These are phyloP conservation scores for Hemitrygon akajei DNA, from an alignment of 2,797 vertebrate genomes.

Conservation along the genomic window DNA sequence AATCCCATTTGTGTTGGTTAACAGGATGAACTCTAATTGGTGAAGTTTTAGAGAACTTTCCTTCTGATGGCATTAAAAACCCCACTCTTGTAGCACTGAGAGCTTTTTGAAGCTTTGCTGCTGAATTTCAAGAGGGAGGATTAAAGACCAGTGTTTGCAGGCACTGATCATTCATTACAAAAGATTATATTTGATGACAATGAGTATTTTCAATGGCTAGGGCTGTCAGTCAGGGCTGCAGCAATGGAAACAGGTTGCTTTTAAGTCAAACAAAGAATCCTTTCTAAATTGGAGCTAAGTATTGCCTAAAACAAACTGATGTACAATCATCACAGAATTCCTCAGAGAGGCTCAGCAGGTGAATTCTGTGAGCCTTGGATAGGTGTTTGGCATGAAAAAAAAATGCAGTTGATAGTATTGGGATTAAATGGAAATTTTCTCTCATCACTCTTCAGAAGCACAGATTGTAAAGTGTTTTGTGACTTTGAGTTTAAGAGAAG, in stretches of 20 bases:
- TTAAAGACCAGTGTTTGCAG: conserved; percentile 20
- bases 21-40: not conserved
- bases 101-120: conserved; percentile 28
- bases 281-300: not conserved
- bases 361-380: not conserved
- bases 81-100: not conserved
- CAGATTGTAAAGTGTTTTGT: not conserved
- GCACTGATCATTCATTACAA: conserved; percentile 21
- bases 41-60: conserved; percentile 30
- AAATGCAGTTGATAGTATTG: not conserved
- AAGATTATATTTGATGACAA: conserved; percentile 24
- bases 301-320: not conserved
- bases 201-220: conserved; percentile 16
- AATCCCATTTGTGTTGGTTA: not conserved
- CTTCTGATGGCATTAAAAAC: not conserved
- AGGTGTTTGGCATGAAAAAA: not conserved
- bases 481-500: not conserved
- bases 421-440: too few relatives aligned
- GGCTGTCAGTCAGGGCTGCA: not conserved
- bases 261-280: not conserved
- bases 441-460: not conserved
- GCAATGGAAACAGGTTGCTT: not conserved
- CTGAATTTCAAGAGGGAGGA: not conserved
- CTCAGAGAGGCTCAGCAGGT: not conserved
- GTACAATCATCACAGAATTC: not conserved